A percentile compares a stretch with the other conserved stretches of the same genome.
Conservation (phyloP, 2,888 invertebrate genomes). For the Hypomecis atomaria region DNA sequence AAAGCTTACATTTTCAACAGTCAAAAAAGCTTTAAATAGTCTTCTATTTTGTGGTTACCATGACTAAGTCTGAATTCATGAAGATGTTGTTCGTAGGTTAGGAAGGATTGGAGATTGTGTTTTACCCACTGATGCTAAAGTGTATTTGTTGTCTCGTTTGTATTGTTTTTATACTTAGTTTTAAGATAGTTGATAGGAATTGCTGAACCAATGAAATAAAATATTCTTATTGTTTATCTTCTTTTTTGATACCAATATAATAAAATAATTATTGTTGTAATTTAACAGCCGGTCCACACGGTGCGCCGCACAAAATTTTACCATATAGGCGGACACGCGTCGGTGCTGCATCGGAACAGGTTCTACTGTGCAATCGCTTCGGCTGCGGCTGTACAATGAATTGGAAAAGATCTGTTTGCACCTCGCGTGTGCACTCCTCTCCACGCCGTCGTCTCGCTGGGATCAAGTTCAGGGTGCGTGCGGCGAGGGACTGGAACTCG, state of each 20-base stretch:
- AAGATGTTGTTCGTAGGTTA: constrained; percentile 41
- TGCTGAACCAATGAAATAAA: constrained; percentile 75
- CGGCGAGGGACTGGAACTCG: too few relatives aligned
- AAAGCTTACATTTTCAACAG: constrained; percentile 28
- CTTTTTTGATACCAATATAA: neutral
- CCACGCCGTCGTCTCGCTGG: too few relatives aligned
- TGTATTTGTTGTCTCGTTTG: constrained; percentile 67
- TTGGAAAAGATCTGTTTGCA: too few relatives aligned
- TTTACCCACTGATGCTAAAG: constrained; percentile 66
- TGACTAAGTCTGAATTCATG: constrained; percentile 51
- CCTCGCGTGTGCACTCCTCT: too few relatives aligned
- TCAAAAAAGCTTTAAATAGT: constrained; percentile 55
- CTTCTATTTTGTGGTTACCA: constrained; percentile 49
- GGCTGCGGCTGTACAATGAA: too few relatives aligned
- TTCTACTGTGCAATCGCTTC: too few relatives aligned
- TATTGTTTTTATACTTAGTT: constrained; percentile 49
- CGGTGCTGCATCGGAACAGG: too few relatives aligned
- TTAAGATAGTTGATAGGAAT: constrained; percentile 41
- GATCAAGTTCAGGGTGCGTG: too few relatives aligned
- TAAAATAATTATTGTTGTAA: too few relatives aligned
- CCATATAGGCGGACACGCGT: too few relatives aligned
- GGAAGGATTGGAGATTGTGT: constrained; percentile 36
- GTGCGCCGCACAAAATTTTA: too few relatives aligned
- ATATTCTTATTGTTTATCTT: constrained; percentile 42
- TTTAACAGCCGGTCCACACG: too few relatives aligned